These are phyloP conservation scores for Hoplias malabaricus DNA, from an alignment of 2,113 vertebrate genomes.

Conservation along the genomic window DNA sequence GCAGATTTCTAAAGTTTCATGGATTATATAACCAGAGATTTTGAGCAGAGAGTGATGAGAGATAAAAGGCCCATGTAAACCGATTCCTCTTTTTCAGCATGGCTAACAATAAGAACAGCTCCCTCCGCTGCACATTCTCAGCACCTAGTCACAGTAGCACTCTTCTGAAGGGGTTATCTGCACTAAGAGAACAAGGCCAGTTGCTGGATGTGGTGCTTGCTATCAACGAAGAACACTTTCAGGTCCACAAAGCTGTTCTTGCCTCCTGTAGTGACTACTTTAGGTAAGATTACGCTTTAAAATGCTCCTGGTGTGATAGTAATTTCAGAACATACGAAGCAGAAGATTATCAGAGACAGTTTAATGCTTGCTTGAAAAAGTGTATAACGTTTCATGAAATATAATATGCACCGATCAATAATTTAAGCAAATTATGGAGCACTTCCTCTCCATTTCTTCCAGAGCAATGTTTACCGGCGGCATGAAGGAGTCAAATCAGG, in stretches of 20 bases:
- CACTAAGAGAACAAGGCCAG: slow-evolving; percentile 88
- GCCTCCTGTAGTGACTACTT: slow-evolving; percentile 99
- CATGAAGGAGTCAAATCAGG: slow-evolving; percentile 92
- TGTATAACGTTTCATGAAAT: slow-evolving; percentile 9
- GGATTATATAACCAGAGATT: not conserved
- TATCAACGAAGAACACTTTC: slow-evolving; percentile 89
- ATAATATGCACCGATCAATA: slow-evolving; percentile 6
- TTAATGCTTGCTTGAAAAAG: slow-evolving; percentile 3
- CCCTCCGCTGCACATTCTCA: slow-evolving; percentile 91
- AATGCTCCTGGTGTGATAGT: not conserved
- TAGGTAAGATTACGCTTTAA: slow-evolving; percentile 73
- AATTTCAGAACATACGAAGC: not conserved
- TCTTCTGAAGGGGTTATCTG: slow-evolving; percentile 89
- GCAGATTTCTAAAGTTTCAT: slow-evolving; percentile 9
- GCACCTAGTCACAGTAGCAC: slow-evolving; percentile 88
- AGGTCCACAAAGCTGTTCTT: slow-evolving; percentile 94
- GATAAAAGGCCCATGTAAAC: slow-evolving; percentile 17
- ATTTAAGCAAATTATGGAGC: slow-evolving; percentile 7
- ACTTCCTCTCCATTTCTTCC: slow-evolving; percentile 40
- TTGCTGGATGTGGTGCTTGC: slow-evolving; percentile 92
- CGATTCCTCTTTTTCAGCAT: slow-evolving; percentile 74
- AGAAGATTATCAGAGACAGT: not conserved
- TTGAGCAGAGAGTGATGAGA: not conserved
- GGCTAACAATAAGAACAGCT: slow-evolving; percentile 90
- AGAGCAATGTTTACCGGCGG: slow-evolving; percentile 99